phyloP scores from a whole-genome alignment of 2,113 vertebrate genomes.

The Echinops telfairi region DNA sequence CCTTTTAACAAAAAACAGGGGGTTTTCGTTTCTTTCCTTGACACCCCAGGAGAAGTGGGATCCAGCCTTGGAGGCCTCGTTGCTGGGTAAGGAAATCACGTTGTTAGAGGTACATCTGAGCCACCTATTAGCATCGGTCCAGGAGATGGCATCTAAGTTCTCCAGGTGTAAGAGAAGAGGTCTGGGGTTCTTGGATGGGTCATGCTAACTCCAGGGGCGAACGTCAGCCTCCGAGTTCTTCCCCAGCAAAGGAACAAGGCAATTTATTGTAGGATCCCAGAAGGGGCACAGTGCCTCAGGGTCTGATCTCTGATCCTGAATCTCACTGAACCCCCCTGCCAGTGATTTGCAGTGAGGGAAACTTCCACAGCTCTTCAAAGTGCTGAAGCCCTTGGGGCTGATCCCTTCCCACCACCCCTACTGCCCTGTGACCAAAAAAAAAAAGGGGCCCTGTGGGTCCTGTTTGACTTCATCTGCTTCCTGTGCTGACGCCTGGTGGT shows the following conservation, averaged over 20 bases:
- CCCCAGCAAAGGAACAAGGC: background rate
- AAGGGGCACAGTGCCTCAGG: background rate
- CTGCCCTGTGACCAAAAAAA: no score
- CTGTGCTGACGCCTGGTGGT: slow-evolving; percentile 73
- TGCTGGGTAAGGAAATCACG: background rate
- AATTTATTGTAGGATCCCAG: background rate
- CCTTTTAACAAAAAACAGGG: background rate
- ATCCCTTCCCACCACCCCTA: background rate
- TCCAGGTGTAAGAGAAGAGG: background rate
- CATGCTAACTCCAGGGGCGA: background rate
- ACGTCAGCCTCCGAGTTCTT: background rate
- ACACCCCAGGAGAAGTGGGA: background rate
- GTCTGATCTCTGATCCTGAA: background rate
- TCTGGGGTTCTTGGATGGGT: background rate
- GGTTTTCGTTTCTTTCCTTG: background rate
- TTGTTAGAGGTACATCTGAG: background rate
- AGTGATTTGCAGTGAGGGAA: background rate
- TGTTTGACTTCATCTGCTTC: background rate
- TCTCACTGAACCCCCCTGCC: background rate
- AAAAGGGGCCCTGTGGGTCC: background rate
- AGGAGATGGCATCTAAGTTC: background rate
- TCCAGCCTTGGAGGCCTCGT: background rate
- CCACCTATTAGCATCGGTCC: background rate
- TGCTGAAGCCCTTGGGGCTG: background rate
- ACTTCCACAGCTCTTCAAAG: background rate